phyloP scores from a whole-genome alignment of 1,140 invertebrate genomes.

The Aricia agestis region DNA sequence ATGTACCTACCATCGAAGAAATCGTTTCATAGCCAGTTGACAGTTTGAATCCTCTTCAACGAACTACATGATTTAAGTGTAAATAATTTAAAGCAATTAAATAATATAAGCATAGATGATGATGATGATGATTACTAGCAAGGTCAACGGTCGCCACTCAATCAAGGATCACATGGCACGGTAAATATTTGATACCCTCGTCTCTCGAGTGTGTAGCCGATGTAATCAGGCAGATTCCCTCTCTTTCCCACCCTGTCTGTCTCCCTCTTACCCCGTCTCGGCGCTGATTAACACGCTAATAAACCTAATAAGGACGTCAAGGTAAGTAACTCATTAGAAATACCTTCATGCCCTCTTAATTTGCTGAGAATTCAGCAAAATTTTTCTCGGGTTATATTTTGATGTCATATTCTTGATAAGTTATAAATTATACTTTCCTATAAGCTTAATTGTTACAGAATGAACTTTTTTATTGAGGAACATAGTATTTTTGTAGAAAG shows the following conservation, averaged over 20 bases:
- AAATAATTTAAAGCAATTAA: too few species aligned
- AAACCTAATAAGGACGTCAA: constrained; percentile 14
- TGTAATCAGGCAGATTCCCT: constrained; percentile 7
- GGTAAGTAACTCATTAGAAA: constrained; percentile 16
- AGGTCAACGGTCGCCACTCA: neutral
- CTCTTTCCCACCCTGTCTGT: neutral
- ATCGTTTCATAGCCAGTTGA: too few species aligned
- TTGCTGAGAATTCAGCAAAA: neutral
- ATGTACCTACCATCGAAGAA: too few species aligned
- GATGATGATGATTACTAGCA: neutral
- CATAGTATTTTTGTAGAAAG: too few species aligned
- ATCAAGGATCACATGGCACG: constrained; percentile 15
- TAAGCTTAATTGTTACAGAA: too few species aligned
- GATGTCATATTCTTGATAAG: neutral
- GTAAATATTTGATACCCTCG: constrained; percentile 21
- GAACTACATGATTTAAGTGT: too few species aligned
- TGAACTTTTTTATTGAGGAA: too few species aligned
- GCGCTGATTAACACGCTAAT: constrained; percentile 19
- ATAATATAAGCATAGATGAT: neutral
- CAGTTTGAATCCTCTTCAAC: too few species aligned
- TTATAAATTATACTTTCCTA: too few species aligned
- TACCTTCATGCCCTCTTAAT: neutral
- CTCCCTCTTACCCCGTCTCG: constrained; percentile 15
- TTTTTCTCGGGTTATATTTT: neutral
- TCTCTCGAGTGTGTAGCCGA: constrained; percentile 11